These are phyloP conservation scores for Porites rus DNA, from an alignment of 92 coral and sea anemone species.

Conservation along the genomic window DNA sequence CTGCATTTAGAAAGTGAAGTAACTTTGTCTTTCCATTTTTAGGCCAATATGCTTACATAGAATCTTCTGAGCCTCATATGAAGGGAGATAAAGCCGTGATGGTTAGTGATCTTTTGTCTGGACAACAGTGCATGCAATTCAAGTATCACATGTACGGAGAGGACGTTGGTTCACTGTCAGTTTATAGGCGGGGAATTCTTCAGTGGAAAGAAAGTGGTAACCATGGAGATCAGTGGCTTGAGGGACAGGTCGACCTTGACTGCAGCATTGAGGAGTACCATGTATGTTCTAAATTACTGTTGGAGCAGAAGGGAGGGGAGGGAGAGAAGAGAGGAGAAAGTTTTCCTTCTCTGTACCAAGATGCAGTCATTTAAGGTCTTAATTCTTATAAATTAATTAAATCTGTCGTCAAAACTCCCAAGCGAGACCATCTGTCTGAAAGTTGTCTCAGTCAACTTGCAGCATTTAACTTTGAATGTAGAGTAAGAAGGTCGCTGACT, in stretches of 20 bases:
- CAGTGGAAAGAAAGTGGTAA: slow-evolving; percentile 88
- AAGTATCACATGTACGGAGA: slow-evolving; percentile 94
- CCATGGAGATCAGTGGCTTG: slow-evolving; percentile 87
- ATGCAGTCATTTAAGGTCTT: too few relatives aligned
- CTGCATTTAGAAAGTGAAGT: neutral
- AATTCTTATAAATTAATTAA: too few relatives aligned
- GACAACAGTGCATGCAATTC: slow-evolving; percentile 81
- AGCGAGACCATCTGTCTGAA: too few relatives aligned
- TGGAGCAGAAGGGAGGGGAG: too few relatives aligned
- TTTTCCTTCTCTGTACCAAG: too few relatives aligned
- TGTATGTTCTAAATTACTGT: slow-evolving; percentile 22
- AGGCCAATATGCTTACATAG: slow-evolving; percentile 85
- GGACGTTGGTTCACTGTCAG: slow-evolving; percentile 79
- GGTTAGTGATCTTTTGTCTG: slow-evolving; percentile 67
- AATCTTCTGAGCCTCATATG: slow-evolving; percentile 88
- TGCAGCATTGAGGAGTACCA: slow-evolving; percentile 53
- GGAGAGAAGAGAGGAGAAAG: too few relatives aligned
- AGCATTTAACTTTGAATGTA: too few relatives aligned
- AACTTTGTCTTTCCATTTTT: neutral
- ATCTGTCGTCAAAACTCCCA: too few relatives aligned
- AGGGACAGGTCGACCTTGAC: slow-evolving; percentile 67
- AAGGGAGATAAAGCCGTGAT: slow-evolving; percentile 84
- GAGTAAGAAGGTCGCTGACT: too few relatives aligned
- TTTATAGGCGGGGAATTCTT: slow-evolving; percentile 77
- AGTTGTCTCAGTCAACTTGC: too few relatives aligned